Evolutionary conservation across 2,888 invertebrate genomes (phyloP), one percentile per base, ranked within the genome.

Genomic region (Clanis bilineata): DNA sequence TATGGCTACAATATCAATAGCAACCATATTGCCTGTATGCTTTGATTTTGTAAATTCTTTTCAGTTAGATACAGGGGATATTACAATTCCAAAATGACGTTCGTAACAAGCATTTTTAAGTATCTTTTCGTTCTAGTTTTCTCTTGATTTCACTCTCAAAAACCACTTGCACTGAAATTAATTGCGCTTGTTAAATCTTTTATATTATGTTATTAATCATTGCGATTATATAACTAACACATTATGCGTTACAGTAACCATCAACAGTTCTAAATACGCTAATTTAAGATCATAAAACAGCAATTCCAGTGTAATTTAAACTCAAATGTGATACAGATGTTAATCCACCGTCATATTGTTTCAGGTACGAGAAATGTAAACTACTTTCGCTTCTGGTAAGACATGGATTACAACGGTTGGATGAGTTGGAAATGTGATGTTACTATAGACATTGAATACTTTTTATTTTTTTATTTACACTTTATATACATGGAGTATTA

Each of bases 301-400:
- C 9, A 22, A 39, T 56, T 56, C 7, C 21, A 23, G 12, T 25
- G 23, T 57, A 3, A 43, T 55, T 10, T 51, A 9, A 10, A 15
- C 18, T 10, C 25, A 15, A 15, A 57, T 28, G 39, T 41, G 15
- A 23, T 38, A 58, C 36, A 23, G 18, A 56, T 41, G 43, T 58
- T 57, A 54, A 59, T 41, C 41, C 18, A 41, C 2, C 18, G 41
- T 58, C 61, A 64, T 64, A 64, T 61, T 72, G 62, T 79, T 79
- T 58, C 82, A 83, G 84, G 84, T 84, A 84, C 74, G 74, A 74
- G 74, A 72, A 73, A 81, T 83, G 83, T 83, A 76, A 83, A 68
- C 61, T 65, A 67, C 66, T 63, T 58, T 64, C 43, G 56, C 58
- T 62, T 62, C 68, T 68, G 81, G 83, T 83, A 77, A 80, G 82